phyloP scores from a whole-genome alignment of 2,888 invertebrate genomes.

The Drosophila paracracens region DNA sequence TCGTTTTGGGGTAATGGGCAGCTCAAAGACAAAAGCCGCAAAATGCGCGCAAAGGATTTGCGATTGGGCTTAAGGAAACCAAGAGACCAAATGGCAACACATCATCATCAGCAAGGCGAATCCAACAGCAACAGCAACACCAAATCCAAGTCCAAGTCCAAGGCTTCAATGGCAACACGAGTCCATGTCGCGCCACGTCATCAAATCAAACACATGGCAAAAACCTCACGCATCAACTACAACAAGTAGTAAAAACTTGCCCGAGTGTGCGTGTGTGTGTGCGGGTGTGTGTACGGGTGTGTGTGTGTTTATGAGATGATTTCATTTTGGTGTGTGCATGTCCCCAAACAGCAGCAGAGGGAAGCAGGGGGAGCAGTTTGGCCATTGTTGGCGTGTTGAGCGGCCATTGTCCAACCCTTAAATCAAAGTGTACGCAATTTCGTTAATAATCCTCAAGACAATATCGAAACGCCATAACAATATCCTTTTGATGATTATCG shows the following conservation, averaged over 20 bases:
- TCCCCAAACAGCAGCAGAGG: slow-evolving; percentile 43
- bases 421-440: slow-evolving; percentile 84
- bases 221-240: slow-evolving; percentile 71
- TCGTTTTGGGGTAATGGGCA: slow-evolving; percentile 38
- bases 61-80: slow-evolving; percentile 44
- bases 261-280: slow-evolving; percentile 23
- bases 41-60: slow-evolving; percentile 68
- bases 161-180: slow-evolving; percentile 44
- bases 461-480: slow-evolving; percentile 84
- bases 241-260: slow-evolving; percentile 69
- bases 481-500: slow-evolving; percentile 84
- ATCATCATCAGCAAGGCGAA: slow-evolving; percentile 45
- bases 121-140: neutral
- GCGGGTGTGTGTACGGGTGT: slow-evolving; percentile 17
- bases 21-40: slow-evolving; percentile 65
- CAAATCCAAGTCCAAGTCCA: slow-evolving; percentile 18
- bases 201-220: slow-evolving; percentile 67
- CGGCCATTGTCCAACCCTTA: slow-evolving; percentile 82
- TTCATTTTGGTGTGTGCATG: slow-evolving; percentile 65
- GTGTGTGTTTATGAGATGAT: slow-evolving; percentile 65
- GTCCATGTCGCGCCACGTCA: slow-evolving; percentile 62
- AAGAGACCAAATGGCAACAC: slow-evolving; percentile 57
- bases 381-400: slow-evolving; percentile 67
- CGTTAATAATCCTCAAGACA: slow-evolving; percentile 84
- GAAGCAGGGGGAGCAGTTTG: slow-evolving; percentile 12